Conservation (phyloP, 2,888 invertebrate genomes). For the Zhengitettix transpicula region DNA sequence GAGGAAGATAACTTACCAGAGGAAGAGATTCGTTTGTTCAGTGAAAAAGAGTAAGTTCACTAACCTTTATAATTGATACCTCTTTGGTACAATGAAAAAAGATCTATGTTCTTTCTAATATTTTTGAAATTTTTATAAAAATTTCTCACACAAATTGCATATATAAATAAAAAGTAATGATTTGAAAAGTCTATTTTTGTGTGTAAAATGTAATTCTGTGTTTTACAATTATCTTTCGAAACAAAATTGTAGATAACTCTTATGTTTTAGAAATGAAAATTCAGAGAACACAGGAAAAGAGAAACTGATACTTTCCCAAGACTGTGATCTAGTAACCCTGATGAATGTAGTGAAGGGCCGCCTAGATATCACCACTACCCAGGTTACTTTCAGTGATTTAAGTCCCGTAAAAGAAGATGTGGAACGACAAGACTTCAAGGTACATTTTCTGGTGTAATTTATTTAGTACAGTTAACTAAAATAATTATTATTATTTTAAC, state of each 20-base stretch:
- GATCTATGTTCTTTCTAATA: no score
- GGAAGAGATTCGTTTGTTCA: conserved; percentile 29
- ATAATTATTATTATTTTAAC: neutral
- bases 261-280: conserved; percentile 8
- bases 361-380: conserved; percentile 40
- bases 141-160: no score
- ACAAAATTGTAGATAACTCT: neutral
- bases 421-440: conserved; percentile 31
- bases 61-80: no score
- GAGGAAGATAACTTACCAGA: conserved; percentile 29
- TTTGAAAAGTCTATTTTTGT: no score
- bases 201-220: no score
- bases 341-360: conserved; percentile 41
- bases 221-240: no score
- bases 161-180: no score
- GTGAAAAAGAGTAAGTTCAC: conserved; percentile 23
- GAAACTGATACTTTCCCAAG: conserved; percentile 39
- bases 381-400: conserved; percentile 40
- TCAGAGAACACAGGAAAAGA: conserved; percentile 29
- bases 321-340: conserved; percentile 42
- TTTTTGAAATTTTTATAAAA: no score
- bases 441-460: conserved; percentile 12
- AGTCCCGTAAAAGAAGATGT: conserved; percentile 34
- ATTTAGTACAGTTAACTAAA: neutral
- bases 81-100: no score